A percentile compares a stretch with the other conserved stretches of the same genome.
phyloP scores from a whole-genome alignment of 2,797 vertebrate species.

The Taeniopygia guttata region DNA sequence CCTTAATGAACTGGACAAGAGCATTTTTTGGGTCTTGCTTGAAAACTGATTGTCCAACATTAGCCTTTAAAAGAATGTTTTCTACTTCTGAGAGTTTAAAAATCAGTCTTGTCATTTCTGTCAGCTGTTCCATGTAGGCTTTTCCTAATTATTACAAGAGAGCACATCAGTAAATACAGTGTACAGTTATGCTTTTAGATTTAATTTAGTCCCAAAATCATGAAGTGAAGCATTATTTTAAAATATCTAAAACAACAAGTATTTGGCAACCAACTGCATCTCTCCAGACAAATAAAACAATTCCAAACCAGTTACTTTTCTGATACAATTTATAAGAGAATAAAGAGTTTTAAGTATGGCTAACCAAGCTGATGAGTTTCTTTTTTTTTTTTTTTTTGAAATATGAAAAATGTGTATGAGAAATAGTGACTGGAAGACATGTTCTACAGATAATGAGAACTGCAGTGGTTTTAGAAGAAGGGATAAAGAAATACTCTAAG shows the following conservation, averaged over 20 bases:
- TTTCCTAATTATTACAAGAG: constrained; percentile 76
- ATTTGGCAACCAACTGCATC: background rate
- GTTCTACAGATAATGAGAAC: background rate
- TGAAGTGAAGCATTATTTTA: background rate
- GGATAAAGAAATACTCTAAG: constrained; percentile 4
- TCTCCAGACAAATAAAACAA: background rate
- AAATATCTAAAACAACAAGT: background rate
- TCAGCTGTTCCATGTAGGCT: constrained; percentile 83
- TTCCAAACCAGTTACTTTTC: background rate
- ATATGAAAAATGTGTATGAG: background rate
- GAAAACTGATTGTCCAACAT: constrained; percentile 69
- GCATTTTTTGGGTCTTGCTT: constrained; percentile 80
- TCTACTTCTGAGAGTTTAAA: constrained; percentile 90
- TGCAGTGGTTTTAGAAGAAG: background rate
- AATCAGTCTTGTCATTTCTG: constrained; percentile 89
- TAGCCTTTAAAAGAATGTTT: constrained; percentile 79
- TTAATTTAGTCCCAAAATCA: background rate
- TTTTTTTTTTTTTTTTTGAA: background rate
- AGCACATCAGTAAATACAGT: constrained; percentile 14
- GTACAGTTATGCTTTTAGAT: background rate
- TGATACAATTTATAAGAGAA: background rate
- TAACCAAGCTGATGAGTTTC: background rate
- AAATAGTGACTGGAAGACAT: background rate
- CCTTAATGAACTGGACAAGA: constrained; percentile 89
- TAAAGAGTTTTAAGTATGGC: background rate